A percentile compares a stretch with the other conserved stretches of the same genome.
Conservation (phyloP, 1,140 invertebrate species). For the Argopecten irradians region DNA sequence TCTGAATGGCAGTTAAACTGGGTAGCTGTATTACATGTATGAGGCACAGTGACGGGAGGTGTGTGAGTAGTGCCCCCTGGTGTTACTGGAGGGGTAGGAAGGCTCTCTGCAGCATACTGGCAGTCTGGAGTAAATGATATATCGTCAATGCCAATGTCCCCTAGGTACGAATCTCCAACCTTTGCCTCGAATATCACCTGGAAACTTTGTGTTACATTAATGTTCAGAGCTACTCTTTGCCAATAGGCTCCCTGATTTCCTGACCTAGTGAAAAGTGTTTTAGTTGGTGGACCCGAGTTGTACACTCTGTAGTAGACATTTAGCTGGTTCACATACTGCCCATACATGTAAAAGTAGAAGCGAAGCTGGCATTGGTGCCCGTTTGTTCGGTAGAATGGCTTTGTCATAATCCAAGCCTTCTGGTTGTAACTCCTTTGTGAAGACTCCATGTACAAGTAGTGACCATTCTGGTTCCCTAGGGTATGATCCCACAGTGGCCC, state of each 20-base stretch:
- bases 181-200: constrained; percentile 69
- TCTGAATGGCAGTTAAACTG: constrained; percentile 60
- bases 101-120: constrained; percentile 33
- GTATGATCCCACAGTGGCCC: constrained; percentile 68
- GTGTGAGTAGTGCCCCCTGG: constrained; percentile 37
- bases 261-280: constrained; percentile 47
- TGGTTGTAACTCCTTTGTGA: constrained; percentile 78
- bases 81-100: constrained; percentile 54
- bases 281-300: constrained; percentile 62
- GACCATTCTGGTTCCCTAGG: constrained; percentile 65
- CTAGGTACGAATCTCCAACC: constrained; percentile 58
- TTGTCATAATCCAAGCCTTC: constrained; percentile 61
- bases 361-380: constrained; percentile 54
- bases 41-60: constrained; percentile 35
- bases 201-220: constrained; percentile 57
- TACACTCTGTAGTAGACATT: constrained; percentile 66
- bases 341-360: constrained; percentile 75
- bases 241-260: constrained; percentile 68
- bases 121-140: constrained; percentile 70
- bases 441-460: constrained; percentile 70
- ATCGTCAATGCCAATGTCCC: constrained; percentile 77
- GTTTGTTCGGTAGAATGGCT: constrained; percentile 54
- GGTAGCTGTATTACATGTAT: constrained; percentile 36
- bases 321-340: constrained; percentile 63
- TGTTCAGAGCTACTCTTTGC: constrained; percentile 48